Base-by-base conservation (phyloP, 2,797 vertebrate species). In the Vireo griseus region DNA sequence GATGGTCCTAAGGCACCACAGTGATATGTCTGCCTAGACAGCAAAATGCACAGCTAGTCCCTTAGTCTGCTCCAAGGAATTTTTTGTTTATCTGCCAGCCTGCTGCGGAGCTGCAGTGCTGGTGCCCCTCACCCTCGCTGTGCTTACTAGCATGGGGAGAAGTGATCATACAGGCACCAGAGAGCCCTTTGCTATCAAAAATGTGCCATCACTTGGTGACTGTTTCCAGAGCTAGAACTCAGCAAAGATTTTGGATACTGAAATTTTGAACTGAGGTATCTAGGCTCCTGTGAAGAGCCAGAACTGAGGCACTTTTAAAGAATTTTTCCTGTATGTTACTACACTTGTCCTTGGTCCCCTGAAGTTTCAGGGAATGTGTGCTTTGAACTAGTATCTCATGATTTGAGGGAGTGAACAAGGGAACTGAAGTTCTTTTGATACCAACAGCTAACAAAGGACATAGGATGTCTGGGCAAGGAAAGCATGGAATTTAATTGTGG, bases 51-150 rank as follows among this genome's bases (percentile, higher is more conserved):
- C 47, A 75, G 19, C 47, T 58, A 72, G 19, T 26, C 18, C 37
- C 20, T 63, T 44, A 26, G 69, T 57, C 39, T 81, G 42, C 31
- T 81, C 19, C 50, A 66, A 72, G 55, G 35, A 40, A 19, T 14
- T 67, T 66, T 88, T 50, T 65, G 16, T 79, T 89, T 19, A n/a
- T 58, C 42, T 68, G 51, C 39, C 75, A 21, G 10, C 33, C 12
- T 85, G 28, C 52, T 71, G 40, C 69, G 71, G 63, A 28, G 7
- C 44, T 72, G 59, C 31, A 44, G 44, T 51, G 37, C 57, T 74
- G 45, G 17, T 59, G 11, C 37, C 66, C 11, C 31, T 74, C 2
- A 1, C 47, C n/a, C 26, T 65, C 2, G 0, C 47, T 3, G 1
- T 59, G 40, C 35, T 88, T 67, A 59, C 66, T 61, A 54, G 45